These are phyloP conservation scores for Lethrus apterus DNA, from an alignment of 1,140 invertebrate genomes.

Conservation along the genomic window DNA sequence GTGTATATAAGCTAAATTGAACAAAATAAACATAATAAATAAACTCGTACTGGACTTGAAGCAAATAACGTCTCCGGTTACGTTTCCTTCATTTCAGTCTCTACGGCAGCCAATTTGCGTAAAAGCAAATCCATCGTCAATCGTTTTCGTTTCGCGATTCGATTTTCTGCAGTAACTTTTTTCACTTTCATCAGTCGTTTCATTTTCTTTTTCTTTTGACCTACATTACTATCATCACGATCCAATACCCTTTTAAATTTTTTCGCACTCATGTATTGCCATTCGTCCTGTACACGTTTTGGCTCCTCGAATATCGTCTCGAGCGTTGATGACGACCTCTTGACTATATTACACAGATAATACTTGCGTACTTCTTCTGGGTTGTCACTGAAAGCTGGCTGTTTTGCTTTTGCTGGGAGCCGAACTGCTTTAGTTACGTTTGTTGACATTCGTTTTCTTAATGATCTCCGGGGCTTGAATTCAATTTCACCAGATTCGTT, in stretches of 20 bases:
- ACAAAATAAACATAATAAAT: too few relatives aligned
- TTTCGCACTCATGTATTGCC: conserved; percentile 13
- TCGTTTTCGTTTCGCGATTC: conserved; percentile 3
- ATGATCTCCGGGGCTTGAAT: too few relatives aligned
- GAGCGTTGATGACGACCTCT: conserved; percentile 12
- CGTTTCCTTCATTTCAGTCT: too few relatives aligned
- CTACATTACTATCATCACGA: conserved; percentile 4
- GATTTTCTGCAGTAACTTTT: conserved; percentile 3
- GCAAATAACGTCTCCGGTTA: too few relatives aligned
- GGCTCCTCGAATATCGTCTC: conserved; percentile 16
- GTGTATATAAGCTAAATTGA: too few relatives aligned
- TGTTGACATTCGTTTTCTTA: too few relatives aligned
- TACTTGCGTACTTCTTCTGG: too few relatives aligned
- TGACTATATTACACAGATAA: conserved; percentile 10
- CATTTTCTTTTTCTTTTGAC: conserved; percentile 2
- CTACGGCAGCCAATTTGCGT: conserved; percentile 2
- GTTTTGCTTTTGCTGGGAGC: too few relatives aligned
- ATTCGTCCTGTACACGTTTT: not conserved
- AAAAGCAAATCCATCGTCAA: conserved; percentile 7
- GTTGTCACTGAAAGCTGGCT: too few relatives aligned
- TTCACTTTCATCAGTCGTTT: conserved; percentile 13
- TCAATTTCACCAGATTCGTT: too few relatives aligned
- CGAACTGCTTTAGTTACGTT: too few relatives aligned
- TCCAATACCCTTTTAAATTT: conserved; percentile 11
- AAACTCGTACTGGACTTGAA: too few relatives aligned